phyloP scores from a whole-genome alignment of 2,797 vertebrate genomes.

The Paramormyrops hopkinsi region DNA sequence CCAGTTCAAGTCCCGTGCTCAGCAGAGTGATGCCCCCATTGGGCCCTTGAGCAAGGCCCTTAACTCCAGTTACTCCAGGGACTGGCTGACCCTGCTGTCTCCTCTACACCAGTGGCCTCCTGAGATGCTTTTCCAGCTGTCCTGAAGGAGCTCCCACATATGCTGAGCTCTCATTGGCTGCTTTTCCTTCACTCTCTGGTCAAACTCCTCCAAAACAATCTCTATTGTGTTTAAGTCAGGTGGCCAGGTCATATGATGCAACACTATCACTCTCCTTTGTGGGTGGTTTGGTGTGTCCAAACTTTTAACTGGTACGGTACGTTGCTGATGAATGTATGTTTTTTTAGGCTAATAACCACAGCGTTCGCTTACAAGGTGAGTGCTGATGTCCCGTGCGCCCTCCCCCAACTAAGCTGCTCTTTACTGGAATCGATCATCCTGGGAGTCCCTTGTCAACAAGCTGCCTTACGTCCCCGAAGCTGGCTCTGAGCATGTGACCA shows the following conservation, averaged over 20 bases:
- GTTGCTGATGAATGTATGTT: neutral
- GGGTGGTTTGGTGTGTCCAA: neutral
- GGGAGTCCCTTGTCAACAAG: neutral
- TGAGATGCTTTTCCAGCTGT: neutral
- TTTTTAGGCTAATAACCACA: neutral
- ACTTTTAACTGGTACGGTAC: neutral
- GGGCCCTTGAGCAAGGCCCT: neutral
- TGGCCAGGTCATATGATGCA: neutral
- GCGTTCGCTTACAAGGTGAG: neutral
- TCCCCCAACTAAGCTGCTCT: neutral
- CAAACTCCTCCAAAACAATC: neutral
- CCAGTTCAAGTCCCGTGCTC: neutral
- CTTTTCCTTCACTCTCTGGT: neutral
- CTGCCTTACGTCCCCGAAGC: neutral
- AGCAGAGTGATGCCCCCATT: neutral
- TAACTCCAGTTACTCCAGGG: neutral
- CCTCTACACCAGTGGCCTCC: neutral
- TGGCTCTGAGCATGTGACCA: neutral
- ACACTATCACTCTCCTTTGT: neutral
- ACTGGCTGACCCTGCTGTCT: neutral
- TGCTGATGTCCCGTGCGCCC: neutral
- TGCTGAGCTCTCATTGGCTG: neutral
- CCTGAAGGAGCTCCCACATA: neutral
- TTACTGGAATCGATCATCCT: neutral
- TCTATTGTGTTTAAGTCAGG: neutral